phyloP scores from a whole-genome alignment of 1,140 invertebrate species.

The Heliothis virescens region DNA sequence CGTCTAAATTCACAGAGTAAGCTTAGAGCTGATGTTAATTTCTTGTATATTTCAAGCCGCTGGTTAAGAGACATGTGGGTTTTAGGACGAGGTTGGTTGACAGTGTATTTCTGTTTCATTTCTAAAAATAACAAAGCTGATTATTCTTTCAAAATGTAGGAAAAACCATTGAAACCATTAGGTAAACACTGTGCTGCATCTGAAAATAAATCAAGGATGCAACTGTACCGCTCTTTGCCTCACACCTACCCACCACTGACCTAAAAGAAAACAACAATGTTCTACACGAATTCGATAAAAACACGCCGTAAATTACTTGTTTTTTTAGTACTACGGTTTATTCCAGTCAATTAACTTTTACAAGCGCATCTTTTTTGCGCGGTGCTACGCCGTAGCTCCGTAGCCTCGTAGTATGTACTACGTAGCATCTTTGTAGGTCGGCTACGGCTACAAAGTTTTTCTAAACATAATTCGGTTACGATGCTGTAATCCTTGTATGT shows the following conservation, averaged over 20 bases:
- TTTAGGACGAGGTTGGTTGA: not conserved
- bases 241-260: slow-evolving; percentile 5
- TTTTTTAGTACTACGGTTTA: slow-evolving; percentile 51
- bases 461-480: slow-evolving; percentile 9
- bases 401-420: slow-evolving; percentile 55
- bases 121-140: not conserved
- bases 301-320: slow-evolving; percentile 28
- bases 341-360: slow-evolving; percentile 64
- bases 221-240: slow-evolving; percentile 6
- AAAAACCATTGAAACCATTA: not conserved
- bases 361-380: slow-evolving; percentile 55
- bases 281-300: slow-evolving; percentile 41
- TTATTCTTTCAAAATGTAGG: not conserved
- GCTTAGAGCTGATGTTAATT: slow-evolving; percentile 41
- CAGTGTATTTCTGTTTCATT: not conserved
- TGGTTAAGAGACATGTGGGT: not conserved
- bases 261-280: slow-evolving; percentile 41
- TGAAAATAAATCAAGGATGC: slow-evolving; percentile 8
- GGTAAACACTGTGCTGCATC: slow-evolving; percentile 1
- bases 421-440: slow-evolving; percentile 54
- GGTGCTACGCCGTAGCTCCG: slow-evolving; percentile 61
- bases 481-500: not conserved
- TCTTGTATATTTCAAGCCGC: slow-evolving; percentile 40
- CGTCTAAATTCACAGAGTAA: slow-evolving; percentile 30
- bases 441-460: slow-evolving; percentile 29